Evolutionary conservation across 2,888 invertebrate genomes (phyloP).

Genomic region (Seira musarum): DNA sequence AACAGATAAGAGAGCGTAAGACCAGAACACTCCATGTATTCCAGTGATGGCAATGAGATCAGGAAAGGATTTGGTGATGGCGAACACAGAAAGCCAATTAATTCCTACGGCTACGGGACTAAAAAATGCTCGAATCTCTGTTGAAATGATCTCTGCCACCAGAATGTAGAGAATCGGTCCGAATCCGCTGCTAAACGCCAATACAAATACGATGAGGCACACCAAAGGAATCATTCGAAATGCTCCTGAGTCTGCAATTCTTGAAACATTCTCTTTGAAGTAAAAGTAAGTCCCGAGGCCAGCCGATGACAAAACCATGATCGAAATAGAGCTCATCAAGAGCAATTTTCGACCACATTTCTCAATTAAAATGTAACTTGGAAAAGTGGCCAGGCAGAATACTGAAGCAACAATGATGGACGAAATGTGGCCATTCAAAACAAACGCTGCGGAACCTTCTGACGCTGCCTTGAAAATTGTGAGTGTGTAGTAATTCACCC

Average conservation of each 20-base stretch:
- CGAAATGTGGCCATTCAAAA: conserved; percentile 60
- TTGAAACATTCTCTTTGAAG: conserved; percentile 46
- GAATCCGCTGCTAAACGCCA: conserved; percentile 62
- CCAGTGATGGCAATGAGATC: conserved; percentile 59
- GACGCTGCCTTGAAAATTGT: conserved; percentile 63
- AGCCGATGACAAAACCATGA: conserved; percentile 56
- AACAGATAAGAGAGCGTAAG: conserved; percentile 53
- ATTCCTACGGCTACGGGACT: conserved; percentile 62
- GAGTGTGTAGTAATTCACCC: conserved; percentile 65
- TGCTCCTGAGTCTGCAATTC: conserved; percentile 25
- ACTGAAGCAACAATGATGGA: conserved; percentile 64
- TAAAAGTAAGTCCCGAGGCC: conserved; percentile 65
- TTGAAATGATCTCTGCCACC: conserved; percentile 64
- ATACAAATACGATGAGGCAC: conserved; percentile 60
- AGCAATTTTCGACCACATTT: conserved; percentile 64
- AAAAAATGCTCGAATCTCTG: conserved; percentile 57
- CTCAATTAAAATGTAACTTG: conserved; percentile 65
- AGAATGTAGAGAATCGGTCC: conserved; percentile 65
- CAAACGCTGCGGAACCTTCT: conserved; percentile 42
- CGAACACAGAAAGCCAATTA: conserved; percentile 66
- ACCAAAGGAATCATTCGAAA: conserved; percentile 61
- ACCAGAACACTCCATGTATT: conserved; percentile 63
- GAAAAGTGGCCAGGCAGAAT: conserved; percentile 62
- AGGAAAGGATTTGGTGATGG: conserved; percentile 65
- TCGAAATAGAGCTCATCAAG: conserved; percentile 49